phyloP scores from a whole-genome alignment of 2,888 invertebrate species.

The Drosophila niveifrons region DNA sequence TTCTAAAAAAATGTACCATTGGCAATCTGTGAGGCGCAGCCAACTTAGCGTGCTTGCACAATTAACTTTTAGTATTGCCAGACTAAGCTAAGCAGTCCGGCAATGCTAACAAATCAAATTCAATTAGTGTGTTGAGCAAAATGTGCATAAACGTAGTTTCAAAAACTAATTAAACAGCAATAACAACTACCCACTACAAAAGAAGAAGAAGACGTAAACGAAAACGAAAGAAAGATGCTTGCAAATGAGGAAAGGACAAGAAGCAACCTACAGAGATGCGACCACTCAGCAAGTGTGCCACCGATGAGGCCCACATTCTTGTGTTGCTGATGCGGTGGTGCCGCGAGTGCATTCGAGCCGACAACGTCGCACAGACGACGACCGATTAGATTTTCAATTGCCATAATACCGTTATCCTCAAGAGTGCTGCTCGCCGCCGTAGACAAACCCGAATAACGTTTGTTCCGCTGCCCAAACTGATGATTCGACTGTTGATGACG shows the following conservation, averaged over 20 bases:
- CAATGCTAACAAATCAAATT: constrained; percentile 7
- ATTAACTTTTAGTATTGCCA: constrained; percentile 21
- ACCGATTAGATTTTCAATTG: constrained; percentile 84
- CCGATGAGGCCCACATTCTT: constrained; percentile 84
- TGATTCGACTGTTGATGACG: constrained; percentile 49
- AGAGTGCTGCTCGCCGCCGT: constrained; percentile 50
- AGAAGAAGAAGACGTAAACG: background rate
- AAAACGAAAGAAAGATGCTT: constrained; percentile 15
- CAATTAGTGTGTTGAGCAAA: constrained; percentile 5
- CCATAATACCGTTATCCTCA: constrained; percentile 84
- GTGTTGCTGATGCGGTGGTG: constrained; percentile 72
- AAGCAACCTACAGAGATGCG: constrained; percentile 86
- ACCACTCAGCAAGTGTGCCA: constrained; percentile 83
- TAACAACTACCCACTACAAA: constrained; percentile 19
- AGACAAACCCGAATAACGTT: constrained; percentile 78
- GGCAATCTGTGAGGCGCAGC: background rate
- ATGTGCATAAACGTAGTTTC: constrained; percentile 6
- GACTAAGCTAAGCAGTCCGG: constrained; percentile 16
- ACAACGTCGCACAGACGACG: constrained; percentile 81
- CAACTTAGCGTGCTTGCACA: constrained; percentile 15
- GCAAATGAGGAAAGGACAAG: constrained; percentile 52
- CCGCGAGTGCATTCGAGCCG: constrained; percentile 72
- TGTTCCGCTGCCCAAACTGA: constrained; percentile 71
- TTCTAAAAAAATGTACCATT: background rate
- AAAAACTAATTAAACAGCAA: constrained; percentile 5